These are phyloP conservation scores for Thaleichthys pacificus DNA, from an alignment of 2,797 vertebrate genomes.

Conservation along the genomic window DNA sequence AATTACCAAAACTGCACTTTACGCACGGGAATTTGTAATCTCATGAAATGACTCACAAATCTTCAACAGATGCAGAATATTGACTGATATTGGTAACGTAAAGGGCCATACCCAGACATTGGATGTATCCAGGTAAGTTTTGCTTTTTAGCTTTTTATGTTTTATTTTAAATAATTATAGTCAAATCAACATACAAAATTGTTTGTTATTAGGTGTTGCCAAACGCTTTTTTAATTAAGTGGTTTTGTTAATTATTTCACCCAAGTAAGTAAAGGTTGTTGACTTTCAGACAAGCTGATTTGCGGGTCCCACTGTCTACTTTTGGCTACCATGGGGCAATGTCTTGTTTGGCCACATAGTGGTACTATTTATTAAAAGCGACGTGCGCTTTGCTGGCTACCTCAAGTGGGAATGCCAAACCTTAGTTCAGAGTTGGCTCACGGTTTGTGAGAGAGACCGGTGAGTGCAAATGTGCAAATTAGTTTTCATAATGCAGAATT, in stretches of 20 bases:
- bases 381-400: conserved; percentile 13
- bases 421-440: conserved; percentile 17
- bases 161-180: not conserved
- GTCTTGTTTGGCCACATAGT: conserved; percentile 61
- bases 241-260: not conserved
- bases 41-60: conserved; percentile 36
- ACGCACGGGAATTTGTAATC: conserved; percentile 57
- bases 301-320: not conserved
- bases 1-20: conserved; percentile 67
- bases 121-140: conserved; percentile 82
- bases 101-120: conserved; percentile 60
- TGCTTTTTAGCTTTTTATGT: not conserved
- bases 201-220: not conserved
- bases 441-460: not conserved
- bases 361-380: conserved; percentile 68
- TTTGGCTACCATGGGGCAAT: conserved; percentile 37
- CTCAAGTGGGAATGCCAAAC: conserved; percentile 13
- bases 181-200: not conserved
- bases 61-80: not conserved
- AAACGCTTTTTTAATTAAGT: not conserved
- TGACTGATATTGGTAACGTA: not conserved
- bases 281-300: not conserved
- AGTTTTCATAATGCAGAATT: not conserved
- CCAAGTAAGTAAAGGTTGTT: not conserved
- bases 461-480: not conserved